These are phyloP conservation scores for Smutsia gigantea DNA, from an alignment of 2,797 vertebrate species.

Conservation along the genomic window DNA sequence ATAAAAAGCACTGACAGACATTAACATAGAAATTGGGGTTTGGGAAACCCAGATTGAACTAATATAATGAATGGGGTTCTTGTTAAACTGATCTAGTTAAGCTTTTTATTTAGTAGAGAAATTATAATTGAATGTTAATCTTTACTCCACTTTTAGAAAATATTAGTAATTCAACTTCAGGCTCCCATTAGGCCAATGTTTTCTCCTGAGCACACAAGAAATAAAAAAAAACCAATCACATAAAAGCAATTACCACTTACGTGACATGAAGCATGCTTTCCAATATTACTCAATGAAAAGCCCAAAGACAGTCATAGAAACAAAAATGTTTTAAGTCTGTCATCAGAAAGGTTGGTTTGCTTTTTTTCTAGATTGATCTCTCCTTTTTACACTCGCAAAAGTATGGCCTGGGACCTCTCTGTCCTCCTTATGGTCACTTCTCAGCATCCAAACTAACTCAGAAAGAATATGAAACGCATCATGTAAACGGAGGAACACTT, in stretches of 20 bases:
- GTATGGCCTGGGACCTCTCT: neutral
- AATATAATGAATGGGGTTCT: neutral
- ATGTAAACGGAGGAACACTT: neutral
- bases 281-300: neutral
- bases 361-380: neutral
- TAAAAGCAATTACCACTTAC: neutral
- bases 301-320: neutral
- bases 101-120: neutral
- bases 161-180: neutral
- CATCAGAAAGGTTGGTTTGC: neutral
- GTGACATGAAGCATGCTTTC: neutral
- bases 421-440: neutral
- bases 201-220: neutral
- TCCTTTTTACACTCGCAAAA: neutral
- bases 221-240: neutral
- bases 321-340: neutral
- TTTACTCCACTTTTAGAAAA: neutral
- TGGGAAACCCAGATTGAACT: neutral
- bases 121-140: neutral
- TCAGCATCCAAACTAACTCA: neutral
- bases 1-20: neutral
- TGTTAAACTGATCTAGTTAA: conserved; percentile 1
- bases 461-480: neutral
- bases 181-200: neutral
- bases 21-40: neutral